phyloP scores from a whole-genome alignment of 2,797 vertebrate genomes.

The Nothura maculosa region DNA sequence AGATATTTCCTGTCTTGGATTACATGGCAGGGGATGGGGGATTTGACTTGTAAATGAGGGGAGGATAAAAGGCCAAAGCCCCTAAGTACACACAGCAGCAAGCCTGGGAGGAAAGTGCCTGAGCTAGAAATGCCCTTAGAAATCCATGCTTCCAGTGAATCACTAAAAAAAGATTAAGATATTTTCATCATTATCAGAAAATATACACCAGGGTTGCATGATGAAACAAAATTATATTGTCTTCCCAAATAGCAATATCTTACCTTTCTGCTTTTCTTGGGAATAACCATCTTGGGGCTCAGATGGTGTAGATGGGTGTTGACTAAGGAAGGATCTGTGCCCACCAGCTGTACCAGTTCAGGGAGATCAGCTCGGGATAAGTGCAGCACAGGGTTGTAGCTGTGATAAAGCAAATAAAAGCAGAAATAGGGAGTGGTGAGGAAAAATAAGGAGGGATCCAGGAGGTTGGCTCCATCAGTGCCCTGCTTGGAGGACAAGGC shows the following conservation, averaged over 20 bases:
- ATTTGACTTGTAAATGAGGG: neutral
- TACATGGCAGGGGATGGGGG: neutral
- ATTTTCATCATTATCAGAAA: neutral
- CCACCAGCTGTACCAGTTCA: neutral
- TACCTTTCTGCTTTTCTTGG: neutral
- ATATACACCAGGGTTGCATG: neutral
- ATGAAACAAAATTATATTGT: neutral
- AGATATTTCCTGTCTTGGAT: constrained; percentile 2
- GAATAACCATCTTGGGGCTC: neutral
- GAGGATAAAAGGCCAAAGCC: constrained; percentile 5
- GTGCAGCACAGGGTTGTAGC: rapidly evolving
- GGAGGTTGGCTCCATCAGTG: neutral
- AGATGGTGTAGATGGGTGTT: neutral
- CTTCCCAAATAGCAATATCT: neutral
- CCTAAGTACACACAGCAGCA: neutral
- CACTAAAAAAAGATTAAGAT: neutral
- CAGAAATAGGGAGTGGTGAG: neutral
- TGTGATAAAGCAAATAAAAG: neutral
- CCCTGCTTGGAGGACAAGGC: neutral
- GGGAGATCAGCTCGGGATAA: neutral
- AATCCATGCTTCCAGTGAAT: neutral
- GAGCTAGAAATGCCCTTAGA: neutral
- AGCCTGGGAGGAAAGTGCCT: neutral
- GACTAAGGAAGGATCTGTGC: neutral
- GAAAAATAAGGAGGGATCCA: neutral